phyloP scores from a whole-genome alignment of 2,797 vertebrate genomes.

The Hephaestus fuliginosus region DNA sequence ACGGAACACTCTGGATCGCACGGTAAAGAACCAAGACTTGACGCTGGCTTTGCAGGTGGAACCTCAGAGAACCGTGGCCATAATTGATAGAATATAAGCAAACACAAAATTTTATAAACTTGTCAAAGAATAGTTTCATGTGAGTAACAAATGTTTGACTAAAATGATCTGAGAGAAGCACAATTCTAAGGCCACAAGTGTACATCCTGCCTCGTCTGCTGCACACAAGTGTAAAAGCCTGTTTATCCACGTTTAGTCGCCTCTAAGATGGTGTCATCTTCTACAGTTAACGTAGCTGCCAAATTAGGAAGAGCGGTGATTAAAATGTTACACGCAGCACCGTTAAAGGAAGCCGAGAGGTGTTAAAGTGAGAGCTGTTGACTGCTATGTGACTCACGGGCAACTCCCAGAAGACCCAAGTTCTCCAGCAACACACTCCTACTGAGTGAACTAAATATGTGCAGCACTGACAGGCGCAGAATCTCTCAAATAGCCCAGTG shows the following conservation, averaged over 20 bases:
- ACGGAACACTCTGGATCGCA: neutral
- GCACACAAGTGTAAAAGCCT: neutral
- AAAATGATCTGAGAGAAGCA: neutral
- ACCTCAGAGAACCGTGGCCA: too few species aligned
- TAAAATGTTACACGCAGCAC: constrained; percentile 1
- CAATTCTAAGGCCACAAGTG: neutral
- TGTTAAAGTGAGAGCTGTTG: constrained; percentile 29
- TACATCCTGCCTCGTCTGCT: neutral
- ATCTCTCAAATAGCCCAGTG: constrained; percentile 50
- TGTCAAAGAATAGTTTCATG: neutral
- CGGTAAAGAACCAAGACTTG: too few species aligned
- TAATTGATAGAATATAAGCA: neutral
- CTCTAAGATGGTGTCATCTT: neutral
- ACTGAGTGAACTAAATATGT: constrained; percentile 38
- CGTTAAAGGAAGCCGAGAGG: neutral
- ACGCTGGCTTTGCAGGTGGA: neutral
- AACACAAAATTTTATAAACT: neutral
- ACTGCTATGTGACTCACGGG: neutral
- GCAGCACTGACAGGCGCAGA: constrained; percentile 32
- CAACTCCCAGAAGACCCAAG: constrained; percentile 18
- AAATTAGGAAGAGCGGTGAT: constrained; percentile 4
- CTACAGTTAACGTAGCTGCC: neutral
- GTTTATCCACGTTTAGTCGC: neutral
- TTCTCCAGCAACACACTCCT: constrained; percentile 25
- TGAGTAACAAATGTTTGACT: neutral